These are phyloP conservation scores for Spodoptera frugiperda DNA, from an alignment of 1,140 invertebrate genomes.

Conservation along the genomic window DNA sequence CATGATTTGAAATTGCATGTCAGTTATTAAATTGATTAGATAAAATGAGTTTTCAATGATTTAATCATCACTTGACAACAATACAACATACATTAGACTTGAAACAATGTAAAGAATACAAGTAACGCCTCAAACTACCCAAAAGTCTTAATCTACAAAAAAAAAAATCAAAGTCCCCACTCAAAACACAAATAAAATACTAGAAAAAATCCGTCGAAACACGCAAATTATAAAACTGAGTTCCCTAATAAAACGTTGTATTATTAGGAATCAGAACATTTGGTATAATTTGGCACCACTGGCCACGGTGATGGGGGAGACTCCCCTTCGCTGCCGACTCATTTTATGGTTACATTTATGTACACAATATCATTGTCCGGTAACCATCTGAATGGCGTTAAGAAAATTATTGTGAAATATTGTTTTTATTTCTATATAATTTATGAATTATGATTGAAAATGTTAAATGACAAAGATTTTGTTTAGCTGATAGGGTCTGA, in stretches of 20 bases:
- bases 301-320: slow-evolving; percentile 7
- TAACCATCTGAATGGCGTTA: slow-evolving; percentile 23
- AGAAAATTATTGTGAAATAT: background rate
- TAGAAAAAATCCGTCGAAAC: background rate
- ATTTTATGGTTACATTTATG: slow-evolving; percentile 39
- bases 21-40: too few species aligned
- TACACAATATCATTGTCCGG: slow-evolving; percentile 5
- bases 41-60: too few species aligned
- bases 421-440: background rate
- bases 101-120: too few species aligned
- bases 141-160: background rate
- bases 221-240: slow-evolving; percentile 17
- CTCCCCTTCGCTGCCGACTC: background rate
- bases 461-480: background rate
- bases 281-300: slow-evolving; percentile 52
- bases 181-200: background rate
- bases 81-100: too few species aligned
- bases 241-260: slow-evolving; percentile 38
- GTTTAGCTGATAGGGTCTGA: too few species aligned
- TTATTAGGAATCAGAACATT: slow-evolving; percentile 51
- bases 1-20: too few species aligned
- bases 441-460: background rate
- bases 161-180: background rate
- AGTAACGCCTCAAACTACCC: background rate
- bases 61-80: too few species aligned